These are phyloP conservation scores for Romanogobio albipinnatus DNA, from an alignment of 2,113 vertebrate genomes.

Conservation along the genomic window DNA sequence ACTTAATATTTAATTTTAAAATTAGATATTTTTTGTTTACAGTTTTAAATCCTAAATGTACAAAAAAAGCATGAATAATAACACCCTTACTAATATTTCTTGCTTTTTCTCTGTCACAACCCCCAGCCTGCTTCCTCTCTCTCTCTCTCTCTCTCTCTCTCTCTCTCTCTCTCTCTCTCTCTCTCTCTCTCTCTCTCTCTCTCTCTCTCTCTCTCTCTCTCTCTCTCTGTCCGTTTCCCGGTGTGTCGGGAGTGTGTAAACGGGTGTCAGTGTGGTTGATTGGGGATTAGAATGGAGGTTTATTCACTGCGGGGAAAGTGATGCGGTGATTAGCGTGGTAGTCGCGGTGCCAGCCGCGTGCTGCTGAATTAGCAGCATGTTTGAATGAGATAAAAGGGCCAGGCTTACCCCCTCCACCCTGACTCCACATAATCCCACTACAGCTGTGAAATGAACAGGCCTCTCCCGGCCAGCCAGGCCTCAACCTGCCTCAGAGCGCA, in stretches of 20 bases:
- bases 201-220: background rate
- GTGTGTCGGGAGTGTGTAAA: constrained; percentile 75
- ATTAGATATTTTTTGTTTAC: background rate
- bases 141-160: background rate
- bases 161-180: constrained; percentile 9
- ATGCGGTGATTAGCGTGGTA: constrained; percentile 81
- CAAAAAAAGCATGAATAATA: background rate
- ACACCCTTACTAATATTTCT: background rate
- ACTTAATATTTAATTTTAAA: background rate
- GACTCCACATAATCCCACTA: constrained; percentile 83
- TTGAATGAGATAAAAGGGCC: constrained; percentile 93
- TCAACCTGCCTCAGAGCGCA: constrained; percentile 47
- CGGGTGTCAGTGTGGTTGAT: constrained; percentile 82
- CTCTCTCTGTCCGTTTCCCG: constrained; percentile 48
- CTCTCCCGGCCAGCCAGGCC: constrained; percentile 63
- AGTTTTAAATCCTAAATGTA: background rate
- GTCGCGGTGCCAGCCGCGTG: constrained; percentile 78
- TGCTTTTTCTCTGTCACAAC: background rate
- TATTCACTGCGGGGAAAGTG: constrained; percentile 86
- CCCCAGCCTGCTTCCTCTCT: background rate
- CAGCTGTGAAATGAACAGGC: constrained; percentile 84
- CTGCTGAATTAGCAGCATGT: constrained; percentile 93
- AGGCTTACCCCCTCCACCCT: constrained; percentile 81
- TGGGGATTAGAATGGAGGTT: constrained; percentile 84
- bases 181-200: constrained; percentile 14